Base-by-base conservation (phyloP, 2,113 vertebrate genomes). In the Cyrtonyx montezumae region DNA sequence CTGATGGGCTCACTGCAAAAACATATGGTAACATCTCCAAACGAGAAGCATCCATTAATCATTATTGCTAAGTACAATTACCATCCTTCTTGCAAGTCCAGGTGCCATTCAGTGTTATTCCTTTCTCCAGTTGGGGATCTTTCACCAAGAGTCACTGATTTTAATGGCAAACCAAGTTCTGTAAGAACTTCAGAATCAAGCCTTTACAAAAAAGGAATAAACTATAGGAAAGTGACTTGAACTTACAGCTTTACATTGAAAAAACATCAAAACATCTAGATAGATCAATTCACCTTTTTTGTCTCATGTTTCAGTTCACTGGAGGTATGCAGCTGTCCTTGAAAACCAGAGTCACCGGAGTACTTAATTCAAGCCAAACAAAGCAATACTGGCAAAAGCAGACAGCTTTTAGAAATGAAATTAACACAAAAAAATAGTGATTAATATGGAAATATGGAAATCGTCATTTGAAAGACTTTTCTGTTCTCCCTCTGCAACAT, bases 391-490 rank as follows among this genome's bases (percentile, higher is more conserved):
- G 70, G 63, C 80, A 92, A 84, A 58, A 76, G 59, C 71, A 67
- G 73, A 62, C 67, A 62, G 69, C 37, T 93, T 69, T 42, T 11
- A 55, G 77, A 94, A 90, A 94, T 69, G 13, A 76, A 92, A 92
- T 95, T 92, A 92, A 77, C 93, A 95, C 82, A n/a, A 93, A 91
- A 84, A 90, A 37, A 34, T 84, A 0, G 87, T n/a, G 77, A 81
- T 93, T 95, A 90, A 91, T 32, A 85, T 59, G 26, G 4, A 73
- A 90, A 91, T 32, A 85, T 59, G 26, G 4, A 73, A 15, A 95
- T 95, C 88, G 85, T 49, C 95, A 91, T 40, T 81, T 26, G 79
- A 96, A 96, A 93, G 92, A 5, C 9, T 88, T 91, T 20, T 66
- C 90, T 85, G 76, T 63, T 56, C 55, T 59, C 76, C 87, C 80